phyloP scores from a whole-genome alignment of 2,797 vertebrate species.

The Toxotes lorentzi region DNA sequence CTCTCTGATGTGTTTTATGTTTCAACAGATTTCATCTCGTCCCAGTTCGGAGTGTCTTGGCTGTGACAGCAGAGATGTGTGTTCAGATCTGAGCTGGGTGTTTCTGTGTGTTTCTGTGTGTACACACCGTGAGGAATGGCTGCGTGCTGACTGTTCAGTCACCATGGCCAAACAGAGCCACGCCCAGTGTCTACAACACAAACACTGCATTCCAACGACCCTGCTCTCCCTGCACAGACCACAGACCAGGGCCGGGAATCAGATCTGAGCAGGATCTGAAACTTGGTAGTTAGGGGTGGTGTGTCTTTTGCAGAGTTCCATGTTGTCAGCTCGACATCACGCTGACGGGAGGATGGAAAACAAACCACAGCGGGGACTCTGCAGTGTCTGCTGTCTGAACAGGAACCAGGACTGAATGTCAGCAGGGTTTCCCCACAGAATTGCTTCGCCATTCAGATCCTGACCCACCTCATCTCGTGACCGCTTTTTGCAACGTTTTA shows the following conservation, averaged over 20 bases:
- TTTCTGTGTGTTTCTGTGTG: constrained; percentile 20
- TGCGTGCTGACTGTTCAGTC: constrained; percentile 55
- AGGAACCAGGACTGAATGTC: constrained; percentile 49
- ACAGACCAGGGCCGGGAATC: constrained; percentile 7
- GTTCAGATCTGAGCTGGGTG: constrained; percentile 16
- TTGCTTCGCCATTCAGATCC: neutral
- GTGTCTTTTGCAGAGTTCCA: constrained; percentile 22
- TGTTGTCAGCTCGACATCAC: constrained; percentile 39
- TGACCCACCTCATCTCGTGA: constrained; percentile 20
- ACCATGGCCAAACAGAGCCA: constrained; percentile 47
- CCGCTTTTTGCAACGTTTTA: neutral
- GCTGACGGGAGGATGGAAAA: constrained; percentile 39
- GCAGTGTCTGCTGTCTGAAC: constrained; percentile 54
- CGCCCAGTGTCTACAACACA: constrained; percentile 63
- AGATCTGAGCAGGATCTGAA: constrained; percentile 8
- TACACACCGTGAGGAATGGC: constrained; percentile 38
- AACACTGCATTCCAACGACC: constrained; percentile 64
- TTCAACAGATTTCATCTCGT: constrained; percentile 49
- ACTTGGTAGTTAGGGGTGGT: neutral
- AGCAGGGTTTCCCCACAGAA: constrained; percentile 56
- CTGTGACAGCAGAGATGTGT: constrained; percentile 36
- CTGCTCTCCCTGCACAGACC: neutral
- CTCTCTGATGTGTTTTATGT: constrained; percentile 30
- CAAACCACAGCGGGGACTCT: constrained; percentile 26
- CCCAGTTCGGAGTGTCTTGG: constrained; percentile 36